Evolutionary conservation across 1,140 invertebrate species (phyloP), one percentile per base, ranked within the genome.

Genomic region (Coboldia fuscipes): DNA sequence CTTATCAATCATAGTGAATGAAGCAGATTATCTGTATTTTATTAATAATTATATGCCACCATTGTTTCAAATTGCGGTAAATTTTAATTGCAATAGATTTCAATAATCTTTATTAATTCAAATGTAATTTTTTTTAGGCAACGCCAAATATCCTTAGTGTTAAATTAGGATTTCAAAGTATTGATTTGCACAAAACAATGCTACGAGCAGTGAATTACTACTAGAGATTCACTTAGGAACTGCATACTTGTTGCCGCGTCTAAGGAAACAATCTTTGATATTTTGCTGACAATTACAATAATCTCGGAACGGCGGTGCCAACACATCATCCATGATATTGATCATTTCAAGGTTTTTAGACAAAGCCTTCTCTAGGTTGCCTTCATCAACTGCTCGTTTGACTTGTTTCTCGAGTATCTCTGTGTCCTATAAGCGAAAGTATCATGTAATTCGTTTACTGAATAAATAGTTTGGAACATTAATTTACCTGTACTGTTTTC

Each of bases 211-310:
- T n/a, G n/a, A n/a, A n/a, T n/a, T n/a, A n/a, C n/a, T n/a, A n/a
- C n/a, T n/a, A n/a, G n/a, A n/a, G n/a, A n/a, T n/a, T n/a, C n/a
- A 30, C 15, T 30, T 13, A 12, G 29, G 14, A 12, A 15, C 6
- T 13, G 15, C 7, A 30, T 54, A 54, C 4, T 49, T 42, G 39
- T 82, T 82, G 31, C 77, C 78, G 36, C 68, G 53, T 35, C 69
- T 54, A 1, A 83, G 54, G 45, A 70, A 68, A 39, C 78, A 82
- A 27, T 74, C 63, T 45, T 79, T 71, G 9, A 81, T 57, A 15
- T 74, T 70, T 57, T 88, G 78, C 39, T 86, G 79, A 44, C 75
- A 82, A 27, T 81, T 57, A 49, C 81, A 78, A 49, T 78, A 83
- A 43, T 85, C 81, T 45, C 61, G 68, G 41, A 80, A 82, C 0